Base-by-base conservation (phyloP, 2,113 vertebrate genomes). In the Ceratotherium simum region DNA sequence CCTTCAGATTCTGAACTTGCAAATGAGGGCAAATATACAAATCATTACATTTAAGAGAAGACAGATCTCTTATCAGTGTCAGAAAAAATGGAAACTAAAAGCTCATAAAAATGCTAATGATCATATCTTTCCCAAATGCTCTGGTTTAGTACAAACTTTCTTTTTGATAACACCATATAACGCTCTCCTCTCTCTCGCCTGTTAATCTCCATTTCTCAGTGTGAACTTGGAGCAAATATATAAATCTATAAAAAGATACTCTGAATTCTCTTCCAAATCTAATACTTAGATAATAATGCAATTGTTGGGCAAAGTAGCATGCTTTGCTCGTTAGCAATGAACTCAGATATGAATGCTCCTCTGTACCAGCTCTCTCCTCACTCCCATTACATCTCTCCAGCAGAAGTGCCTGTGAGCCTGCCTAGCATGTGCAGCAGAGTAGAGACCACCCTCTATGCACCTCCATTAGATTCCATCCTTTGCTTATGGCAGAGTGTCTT, bases 101-200 rank as follows among this genome's bases (percentile, higher is more conserved):
- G 67, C 92, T 98, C 97, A 97, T 96, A 97, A 98, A 98, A 98
- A 98, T 95, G 81, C 84, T 97, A 97, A 98, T 96, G 95, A 98
- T 98, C 86, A 21, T 84, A 91, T 94, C 42, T 97, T 97, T 60
- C 12, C 31, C 80, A 85, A 95, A 98, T 91, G 3, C 58, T 93
- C 70, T 58, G 36, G 87, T 94, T 86, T 65, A 92, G n/a, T 21
- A 96, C 21, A 56, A 73, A 96, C 93, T 96, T 97, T 80, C 95
- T 91, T 97, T 97, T 96, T 92, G 76, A 98, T 97, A 96, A 95
- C 65, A 96, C 33, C 51, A 95, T 21, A 0, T 84, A 54, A 33
- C 46, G 13, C 62, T 91, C 73, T 17, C 33, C 31, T 92, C 69
- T 51, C n/a, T 73, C 82, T 94, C 8, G 27, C 67, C 65, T 93